These are phyloP conservation scores for Macrotrachela quadricornifera DNA, from an alignment of 1,140 invertebrate species.

Conservation along the genomic window DNA sequence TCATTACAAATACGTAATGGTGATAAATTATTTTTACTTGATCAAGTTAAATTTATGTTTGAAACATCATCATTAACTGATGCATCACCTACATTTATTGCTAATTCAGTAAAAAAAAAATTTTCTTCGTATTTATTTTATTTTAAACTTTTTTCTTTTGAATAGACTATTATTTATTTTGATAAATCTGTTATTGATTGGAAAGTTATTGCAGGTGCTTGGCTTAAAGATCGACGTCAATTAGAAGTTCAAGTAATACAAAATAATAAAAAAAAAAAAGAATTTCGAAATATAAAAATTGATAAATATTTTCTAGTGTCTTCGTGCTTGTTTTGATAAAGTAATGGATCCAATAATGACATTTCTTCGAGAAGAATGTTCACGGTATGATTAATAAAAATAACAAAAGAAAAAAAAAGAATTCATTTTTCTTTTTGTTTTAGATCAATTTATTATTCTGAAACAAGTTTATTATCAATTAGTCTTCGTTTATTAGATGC, in stretches of 20 bases:
- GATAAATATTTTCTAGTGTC: conserved; percentile 23
- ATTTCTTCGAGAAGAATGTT: conserved; percentile 23
- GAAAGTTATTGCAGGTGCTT: conserved; percentile 24
- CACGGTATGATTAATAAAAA: conserved; percentile 10
- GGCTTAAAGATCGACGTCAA: conserved; percentile 22
- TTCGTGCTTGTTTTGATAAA: conserved; percentile 26
- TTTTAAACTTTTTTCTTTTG: too few relatives aligned
- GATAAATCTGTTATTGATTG: conserved; percentile 24
- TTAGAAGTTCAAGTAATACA: conserved; percentile 23
- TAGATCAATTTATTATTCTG: not conserved
- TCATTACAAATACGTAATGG: conserved; percentile 24
- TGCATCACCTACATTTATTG: conserved; percentile 22
- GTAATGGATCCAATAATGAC: conserved; percentile 27
- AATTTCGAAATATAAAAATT: too few relatives aligned
- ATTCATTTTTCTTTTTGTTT: not conserved
- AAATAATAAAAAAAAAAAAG: too few relatives aligned
- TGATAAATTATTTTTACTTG: conserved; percentile 20
- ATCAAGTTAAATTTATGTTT: conserved; percentile 26
- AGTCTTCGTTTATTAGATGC: conserved; percentile 24
- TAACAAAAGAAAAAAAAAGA: not conserved
- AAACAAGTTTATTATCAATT: conserved; percentile 19
- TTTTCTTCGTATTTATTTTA: too few relatives aligned
- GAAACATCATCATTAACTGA: conserved; percentile 21
- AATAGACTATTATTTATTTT: conserved; percentile 15
- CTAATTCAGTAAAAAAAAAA: conserved; percentile 19